Conservation (phyloP, 2,113 vertebrate genomes). For the Strigops habroptila region DNA sequence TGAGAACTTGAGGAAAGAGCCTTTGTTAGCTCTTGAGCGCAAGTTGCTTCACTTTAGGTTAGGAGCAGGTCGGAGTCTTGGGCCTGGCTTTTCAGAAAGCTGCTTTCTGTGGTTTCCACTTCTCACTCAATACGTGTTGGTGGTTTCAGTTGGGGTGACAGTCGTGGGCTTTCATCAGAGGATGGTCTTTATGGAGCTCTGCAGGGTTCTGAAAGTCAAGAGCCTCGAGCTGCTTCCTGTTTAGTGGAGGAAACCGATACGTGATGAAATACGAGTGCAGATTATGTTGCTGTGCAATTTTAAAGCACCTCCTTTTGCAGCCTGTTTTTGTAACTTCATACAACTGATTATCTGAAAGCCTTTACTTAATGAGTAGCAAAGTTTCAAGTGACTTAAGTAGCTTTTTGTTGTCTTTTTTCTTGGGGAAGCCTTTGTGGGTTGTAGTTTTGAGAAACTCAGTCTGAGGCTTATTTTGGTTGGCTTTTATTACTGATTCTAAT, state of each 20-base stretch:
- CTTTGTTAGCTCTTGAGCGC: neutral
- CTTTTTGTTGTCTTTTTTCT: neutral
- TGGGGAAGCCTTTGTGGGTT: neutral
- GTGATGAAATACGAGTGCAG: neutral
- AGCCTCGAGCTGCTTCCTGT: neutral
- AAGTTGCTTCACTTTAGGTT: neutral
- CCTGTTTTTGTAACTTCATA: neutral
- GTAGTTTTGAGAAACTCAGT: neutral
- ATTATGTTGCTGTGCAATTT: neutral
- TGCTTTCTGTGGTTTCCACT: neutral
- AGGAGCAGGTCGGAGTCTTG: neutral
- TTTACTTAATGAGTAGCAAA: neutral
- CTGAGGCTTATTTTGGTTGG: neutral
- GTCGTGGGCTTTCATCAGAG: neutral
- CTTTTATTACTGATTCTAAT: neutral
- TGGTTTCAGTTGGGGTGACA: neutral
- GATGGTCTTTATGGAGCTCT: neutral
- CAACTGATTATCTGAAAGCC: neutral
- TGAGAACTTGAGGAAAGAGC: neutral
- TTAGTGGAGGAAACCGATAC: neutral
- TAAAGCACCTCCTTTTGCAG: neutral
- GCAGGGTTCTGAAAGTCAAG: neutral
- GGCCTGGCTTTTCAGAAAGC: neutral
- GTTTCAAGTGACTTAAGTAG: neutral
- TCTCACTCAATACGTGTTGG: rapidly evolving